phyloP scores from a whole-genome alignment of 2,113 vertebrate species.

The Oryctolagus cuniculus region DNA sequence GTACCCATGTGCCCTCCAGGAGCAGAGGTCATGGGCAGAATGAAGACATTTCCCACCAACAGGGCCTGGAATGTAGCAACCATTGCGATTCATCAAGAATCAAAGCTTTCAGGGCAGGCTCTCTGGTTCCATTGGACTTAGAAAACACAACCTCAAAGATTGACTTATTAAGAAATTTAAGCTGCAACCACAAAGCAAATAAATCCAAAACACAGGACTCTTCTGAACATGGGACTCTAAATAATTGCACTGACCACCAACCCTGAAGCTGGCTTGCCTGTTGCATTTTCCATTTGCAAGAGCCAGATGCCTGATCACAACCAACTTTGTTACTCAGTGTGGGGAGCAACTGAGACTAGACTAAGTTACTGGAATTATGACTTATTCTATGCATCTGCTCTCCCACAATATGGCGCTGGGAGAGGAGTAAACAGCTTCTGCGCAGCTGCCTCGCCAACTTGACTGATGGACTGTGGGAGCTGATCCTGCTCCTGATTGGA shows the following conservation, averaged over 20 bases:
- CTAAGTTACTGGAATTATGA: no score
- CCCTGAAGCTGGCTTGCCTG: not conserved
- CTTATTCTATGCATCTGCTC: no score
- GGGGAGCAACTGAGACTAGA: no score
- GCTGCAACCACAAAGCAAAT: not conserved
- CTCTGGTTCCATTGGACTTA: not conserved
- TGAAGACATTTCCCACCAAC: not conserved
- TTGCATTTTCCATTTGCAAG: not conserved
- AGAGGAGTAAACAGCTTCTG: no score
- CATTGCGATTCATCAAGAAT: not conserved
- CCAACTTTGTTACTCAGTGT: not conserved
- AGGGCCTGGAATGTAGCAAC: not conserved
- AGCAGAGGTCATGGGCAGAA: not conserved
- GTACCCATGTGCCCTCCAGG: not conserved
- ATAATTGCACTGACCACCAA: not conserved
- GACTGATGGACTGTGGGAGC: no score
- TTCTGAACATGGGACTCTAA: not conserved
- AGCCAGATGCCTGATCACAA: not conserved
- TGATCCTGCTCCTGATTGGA: no score
- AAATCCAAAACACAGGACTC: not conserved
- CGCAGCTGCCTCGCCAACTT: no score
- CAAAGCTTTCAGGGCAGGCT: fast-evolving
- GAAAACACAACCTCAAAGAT: not conserved
- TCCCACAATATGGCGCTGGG: no score
- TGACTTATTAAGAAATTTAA: not conserved